phyloP scores from a whole-genome alignment of 2,888 invertebrate species.

The Schizaphis graminum region DNA sequence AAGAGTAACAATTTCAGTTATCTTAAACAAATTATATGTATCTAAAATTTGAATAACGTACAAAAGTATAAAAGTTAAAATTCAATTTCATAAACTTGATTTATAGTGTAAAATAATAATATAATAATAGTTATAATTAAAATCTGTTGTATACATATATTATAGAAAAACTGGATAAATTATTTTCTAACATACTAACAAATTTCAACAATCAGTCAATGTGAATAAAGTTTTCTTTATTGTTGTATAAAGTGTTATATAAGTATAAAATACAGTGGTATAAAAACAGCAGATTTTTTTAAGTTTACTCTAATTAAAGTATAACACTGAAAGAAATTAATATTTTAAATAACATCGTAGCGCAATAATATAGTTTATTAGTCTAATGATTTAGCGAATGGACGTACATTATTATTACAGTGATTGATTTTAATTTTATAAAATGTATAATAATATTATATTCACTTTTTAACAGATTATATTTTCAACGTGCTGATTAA shows the following conservation, averaged over 20 bases:
- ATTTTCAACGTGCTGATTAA: neutral
- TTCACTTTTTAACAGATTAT: neutral
- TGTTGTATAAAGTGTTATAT: too few species aligned
- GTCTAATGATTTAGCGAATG: neutral
- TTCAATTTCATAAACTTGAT: neutral
- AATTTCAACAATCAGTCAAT: neutral
- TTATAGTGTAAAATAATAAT: neutral
- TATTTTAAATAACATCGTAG: neutral
- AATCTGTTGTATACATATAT: neutral
- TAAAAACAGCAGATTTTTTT: neutral
- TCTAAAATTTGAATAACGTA: too few species aligned
- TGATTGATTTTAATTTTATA: neutral
- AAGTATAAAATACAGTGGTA: neutral
- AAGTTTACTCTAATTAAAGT: neutral
- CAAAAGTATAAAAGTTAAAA: neutral
- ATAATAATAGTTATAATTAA: neutral
- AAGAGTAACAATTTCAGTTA: too few species aligned
- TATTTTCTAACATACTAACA: neutral
- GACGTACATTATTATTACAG: neutral
- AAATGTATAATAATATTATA: neutral
- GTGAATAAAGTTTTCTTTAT: neutral
- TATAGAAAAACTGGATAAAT: neutral
- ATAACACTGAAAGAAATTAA: neutral
- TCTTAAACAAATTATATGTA: too few species aligned
- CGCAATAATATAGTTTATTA: neutral